Percentiles rank a stretch among this genome's conserved stretches.
phyloP scores from a whole-genome alignment of 2,113 vertebrate genomes.

The Zosterops japonicus region DNA sequence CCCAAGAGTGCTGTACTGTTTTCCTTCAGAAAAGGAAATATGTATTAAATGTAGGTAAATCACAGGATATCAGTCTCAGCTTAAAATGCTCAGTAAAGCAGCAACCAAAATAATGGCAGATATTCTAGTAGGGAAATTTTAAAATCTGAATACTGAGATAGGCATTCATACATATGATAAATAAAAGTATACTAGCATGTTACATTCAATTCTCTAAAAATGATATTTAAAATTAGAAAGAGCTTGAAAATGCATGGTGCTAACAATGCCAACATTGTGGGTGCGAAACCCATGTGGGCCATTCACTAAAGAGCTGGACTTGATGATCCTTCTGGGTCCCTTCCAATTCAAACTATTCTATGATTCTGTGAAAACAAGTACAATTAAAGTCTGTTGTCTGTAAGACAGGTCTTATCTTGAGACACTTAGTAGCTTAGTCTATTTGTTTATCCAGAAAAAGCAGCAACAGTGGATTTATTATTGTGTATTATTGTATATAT shows the following conservation, averaged over 20 bases:
- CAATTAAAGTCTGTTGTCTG: background rate
- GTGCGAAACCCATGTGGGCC: background rate
- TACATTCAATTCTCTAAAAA: background rate
- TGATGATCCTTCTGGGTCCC: background rate
- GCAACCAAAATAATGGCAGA: background rate
- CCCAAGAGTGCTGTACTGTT: background rate
- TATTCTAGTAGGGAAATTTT: background rate
- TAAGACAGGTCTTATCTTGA: background rate
- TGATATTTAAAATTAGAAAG: background rate
- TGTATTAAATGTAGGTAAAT: background rate
- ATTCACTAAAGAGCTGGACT: background rate
- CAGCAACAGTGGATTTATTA: background rate
- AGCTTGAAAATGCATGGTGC: background rate
- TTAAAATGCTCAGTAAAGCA: background rate
- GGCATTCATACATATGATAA: background rate
- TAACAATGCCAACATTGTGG: accelerated
- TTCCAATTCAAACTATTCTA: background rate
- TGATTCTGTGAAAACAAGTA: background rate
- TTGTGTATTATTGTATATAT: background rate
- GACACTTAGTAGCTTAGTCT: background rate
- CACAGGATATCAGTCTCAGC: background rate
- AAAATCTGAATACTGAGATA: background rate
- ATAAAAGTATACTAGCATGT: background rate
- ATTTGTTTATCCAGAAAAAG: background rate
- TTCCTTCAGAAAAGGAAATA: background rate